These are phyloP conservation scores for Sarcophaga variegata DNA, from an alignment of 2,888 invertebrate genomes.

Conservation along the genomic window DNA sequence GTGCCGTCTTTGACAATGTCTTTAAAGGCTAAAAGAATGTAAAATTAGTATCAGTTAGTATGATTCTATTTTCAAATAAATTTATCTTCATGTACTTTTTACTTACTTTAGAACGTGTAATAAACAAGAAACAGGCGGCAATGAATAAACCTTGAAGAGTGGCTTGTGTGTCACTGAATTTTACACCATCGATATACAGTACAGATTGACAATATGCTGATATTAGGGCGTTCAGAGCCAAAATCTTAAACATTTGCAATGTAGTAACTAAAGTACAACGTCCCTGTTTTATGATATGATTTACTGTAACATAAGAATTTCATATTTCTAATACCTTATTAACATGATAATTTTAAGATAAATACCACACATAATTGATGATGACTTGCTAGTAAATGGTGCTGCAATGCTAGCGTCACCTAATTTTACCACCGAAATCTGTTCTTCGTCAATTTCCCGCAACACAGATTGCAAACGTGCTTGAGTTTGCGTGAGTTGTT, in stretches of 20 bases:
- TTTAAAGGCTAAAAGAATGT: slow-evolving; percentile 89
- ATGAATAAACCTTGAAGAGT: slow-evolving; percentile 97
- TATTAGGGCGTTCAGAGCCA: slow-evolving; percentile 98
- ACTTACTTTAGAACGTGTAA: slow-evolving; percentile 96
- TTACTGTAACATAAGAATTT: slow-evolving; percentile 86
- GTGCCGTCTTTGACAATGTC: slow-evolving; percentile 95
- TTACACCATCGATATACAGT: slow-evolving; percentile 98
- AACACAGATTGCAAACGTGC: slow-evolving; percentile 83
- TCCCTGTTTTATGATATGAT: slow-evolving; percentile 99
- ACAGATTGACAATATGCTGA: slow-evolving; percentile 99
- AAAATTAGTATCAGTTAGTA: background rate
- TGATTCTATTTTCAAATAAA: background rate
- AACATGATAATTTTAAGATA: slow-evolving; percentile 70
- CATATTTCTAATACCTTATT: background rate
- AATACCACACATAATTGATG: slow-evolving; percentile 97
- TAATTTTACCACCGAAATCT: slow-evolving; percentile 93
- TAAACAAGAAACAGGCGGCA: slow-evolving; percentile 98
- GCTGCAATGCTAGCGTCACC: slow-evolving; percentile 99
- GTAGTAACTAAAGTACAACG: slow-evolving; percentile 99
- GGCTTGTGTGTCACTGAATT: slow-evolving; percentile 98
- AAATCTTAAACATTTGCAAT: slow-evolving; percentile 99
- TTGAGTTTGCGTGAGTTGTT: slow-evolving; percentile 78
- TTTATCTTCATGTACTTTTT: background rate
- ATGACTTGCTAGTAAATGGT: slow-evolving; percentile 98
- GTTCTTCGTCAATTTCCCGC: slow-evolving; percentile 94